phyloP scores from a whole-genome alignment of 1,140 invertebrate species.

The Paraescarpia echinospica region DNA sequence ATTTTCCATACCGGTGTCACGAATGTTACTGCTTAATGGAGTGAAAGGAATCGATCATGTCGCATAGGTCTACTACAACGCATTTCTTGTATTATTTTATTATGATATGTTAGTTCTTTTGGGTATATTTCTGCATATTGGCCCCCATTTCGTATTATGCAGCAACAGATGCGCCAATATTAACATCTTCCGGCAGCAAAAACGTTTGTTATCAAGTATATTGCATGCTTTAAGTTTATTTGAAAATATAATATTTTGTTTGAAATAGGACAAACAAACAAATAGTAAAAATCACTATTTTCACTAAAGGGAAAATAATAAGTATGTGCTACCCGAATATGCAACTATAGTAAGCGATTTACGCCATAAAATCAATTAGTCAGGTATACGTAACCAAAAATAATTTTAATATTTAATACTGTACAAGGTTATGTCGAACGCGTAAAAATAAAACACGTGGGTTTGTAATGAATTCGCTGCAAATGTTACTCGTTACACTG shows the following conservation, averaged over 20 bases:
- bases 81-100: too few relatives aligned
- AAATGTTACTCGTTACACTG: not conserved
- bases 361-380: not conserved
- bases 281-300: not conserved
- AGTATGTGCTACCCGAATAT: not conserved
- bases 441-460: not conserved
- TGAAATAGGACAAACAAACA: not conserved
- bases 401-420: slow-evolving; percentile 7
- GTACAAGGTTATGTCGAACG: not conserved
- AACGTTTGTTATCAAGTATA: not conserved
- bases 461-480: not conserved
- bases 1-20: too few relatives aligned
- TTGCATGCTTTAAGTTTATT: not conserved
- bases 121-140: not conserved
- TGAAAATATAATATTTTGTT: not conserved
- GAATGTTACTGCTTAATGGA: too few relatives aligned
- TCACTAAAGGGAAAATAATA: not conserved
- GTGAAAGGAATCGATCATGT: too few relatives aligned
- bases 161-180: not conserved
- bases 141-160: not conserved
- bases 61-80: too few relatives aligned
- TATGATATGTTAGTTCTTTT: not conserved
- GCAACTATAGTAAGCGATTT: not conserved
- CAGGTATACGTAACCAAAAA: not conserved
- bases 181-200: not conserved